Evolutionary conservation across 2,797 vertebrate species (phyloP).

Genomic region (Gymnocypris eckloni): DNA sequence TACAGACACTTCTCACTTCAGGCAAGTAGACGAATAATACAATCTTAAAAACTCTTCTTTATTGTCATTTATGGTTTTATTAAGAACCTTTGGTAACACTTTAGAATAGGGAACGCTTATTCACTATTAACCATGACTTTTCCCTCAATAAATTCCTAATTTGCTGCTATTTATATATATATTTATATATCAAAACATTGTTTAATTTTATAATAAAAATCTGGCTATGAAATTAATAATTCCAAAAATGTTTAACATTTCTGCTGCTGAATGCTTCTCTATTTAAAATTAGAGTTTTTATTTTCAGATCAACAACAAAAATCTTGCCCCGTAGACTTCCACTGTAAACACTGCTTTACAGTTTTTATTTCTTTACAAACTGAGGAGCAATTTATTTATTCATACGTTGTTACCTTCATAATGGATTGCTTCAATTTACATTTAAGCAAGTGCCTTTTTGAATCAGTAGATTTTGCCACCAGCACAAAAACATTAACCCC

Average conservation of each 20-base stretch:
- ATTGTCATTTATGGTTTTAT: too few species aligned
- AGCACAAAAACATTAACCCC: constrained; percentile 43
- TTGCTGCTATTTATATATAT: too few species aligned
- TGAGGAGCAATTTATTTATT: too few species aligned
- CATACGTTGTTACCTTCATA: neutral
- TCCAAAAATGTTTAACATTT: too few species aligned
- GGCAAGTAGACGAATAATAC: constrained; percentile 12
- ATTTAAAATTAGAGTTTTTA: neutral
- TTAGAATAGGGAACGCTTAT: too few species aligned
- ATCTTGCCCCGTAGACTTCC: neutral
- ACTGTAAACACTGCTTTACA: neutral
- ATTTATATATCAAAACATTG: too few species aligned
- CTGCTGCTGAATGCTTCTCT: neutral
- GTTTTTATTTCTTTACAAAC: neutral
- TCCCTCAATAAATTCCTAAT: too few species aligned
- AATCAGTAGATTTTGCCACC: constrained; percentile 31
- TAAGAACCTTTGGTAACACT: too few species aligned
- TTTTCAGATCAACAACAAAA: neutral
- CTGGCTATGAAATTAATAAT: too few species aligned
- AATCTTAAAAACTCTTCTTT: too few species aligned
- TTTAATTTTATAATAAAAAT: too few species aligned
- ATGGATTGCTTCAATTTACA: constrained; percentile 28
- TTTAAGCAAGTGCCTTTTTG: neutral
- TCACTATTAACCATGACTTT: too few species aligned
- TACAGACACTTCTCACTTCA: neutral